Percentiles rank a stretch among this genome's conserved stretches.
Conservation (phyloP, 1,140 invertebrate species). For the Drosophila rhopaloa region DNA sequence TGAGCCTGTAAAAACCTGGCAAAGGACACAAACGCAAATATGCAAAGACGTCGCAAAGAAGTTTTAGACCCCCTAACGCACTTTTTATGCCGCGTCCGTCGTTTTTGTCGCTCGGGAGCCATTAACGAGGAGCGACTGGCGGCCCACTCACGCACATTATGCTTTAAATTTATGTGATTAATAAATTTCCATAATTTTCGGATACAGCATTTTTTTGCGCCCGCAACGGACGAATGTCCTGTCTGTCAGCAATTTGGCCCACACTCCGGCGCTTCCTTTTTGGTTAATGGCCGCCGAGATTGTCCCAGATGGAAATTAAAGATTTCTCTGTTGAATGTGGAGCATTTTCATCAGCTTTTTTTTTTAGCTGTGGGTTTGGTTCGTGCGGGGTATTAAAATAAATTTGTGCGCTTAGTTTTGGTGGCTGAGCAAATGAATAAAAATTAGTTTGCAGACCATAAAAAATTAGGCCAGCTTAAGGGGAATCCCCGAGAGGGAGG, state of each 20-base stretch:
- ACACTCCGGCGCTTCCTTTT: constrained; percentile 6
- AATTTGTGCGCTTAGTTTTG: constrained; percentile 64
- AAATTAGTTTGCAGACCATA: constrained; percentile 79
- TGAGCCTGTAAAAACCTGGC: constrained; percentile 46
- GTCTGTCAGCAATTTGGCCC: constrained; percentile 57
- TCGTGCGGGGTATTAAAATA: constrained; percentile 60
- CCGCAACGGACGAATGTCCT: constrained; percentile 43
- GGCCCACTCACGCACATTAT: constrained; percentile 71
- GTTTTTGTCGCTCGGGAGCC: constrained; percentile 66
- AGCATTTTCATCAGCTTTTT: constrained; percentile 9
- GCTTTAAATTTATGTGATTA: constrained; percentile 82
- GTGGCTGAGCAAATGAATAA: constrained; percentile 69
- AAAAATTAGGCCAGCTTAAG: constrained; percentile 78
- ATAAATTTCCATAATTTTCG: constrained; percentile 81
- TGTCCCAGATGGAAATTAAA: constrained; percentile 78
- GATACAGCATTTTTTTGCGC: constrained; percentile 41
- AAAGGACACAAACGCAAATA: constrained; percentile 16
- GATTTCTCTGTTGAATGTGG: constrained; percentile 53
- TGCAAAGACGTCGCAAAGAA: constrained; percentile 25
- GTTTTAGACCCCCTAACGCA: constrained; percentile 54
- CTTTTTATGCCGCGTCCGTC: constrained; percentile 68
- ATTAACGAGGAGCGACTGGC: constrained; percentile 60
- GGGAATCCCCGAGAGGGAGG: not conserved
- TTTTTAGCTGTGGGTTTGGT: constrained; percentile 7
- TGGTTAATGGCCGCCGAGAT: constrained; percentile 54